Conservation (phyloP, 2,113 vertebrate genomes). For the Cheilinus undulatus region DNA sequence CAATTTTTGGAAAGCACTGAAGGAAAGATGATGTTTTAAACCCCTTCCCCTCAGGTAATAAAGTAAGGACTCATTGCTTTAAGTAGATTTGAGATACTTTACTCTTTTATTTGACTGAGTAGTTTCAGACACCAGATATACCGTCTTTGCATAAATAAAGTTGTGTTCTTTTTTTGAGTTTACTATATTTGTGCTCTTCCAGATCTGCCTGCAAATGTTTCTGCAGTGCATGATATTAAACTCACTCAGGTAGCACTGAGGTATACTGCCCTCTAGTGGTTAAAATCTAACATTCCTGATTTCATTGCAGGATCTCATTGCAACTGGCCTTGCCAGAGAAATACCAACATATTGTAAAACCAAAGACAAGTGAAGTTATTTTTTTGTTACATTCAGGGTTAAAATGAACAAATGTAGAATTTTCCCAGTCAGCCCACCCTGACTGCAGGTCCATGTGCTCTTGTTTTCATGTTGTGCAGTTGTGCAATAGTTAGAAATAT, state of each 20-base stretch:
- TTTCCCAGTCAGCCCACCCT: neutral
- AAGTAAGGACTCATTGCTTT: no score
- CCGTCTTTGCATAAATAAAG: no score
- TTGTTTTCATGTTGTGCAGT: neutral
- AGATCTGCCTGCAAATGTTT: neutral
- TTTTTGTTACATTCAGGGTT: no score
- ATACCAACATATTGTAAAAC: neutral
- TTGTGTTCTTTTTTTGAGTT: no score
- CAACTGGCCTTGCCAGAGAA: neutral
- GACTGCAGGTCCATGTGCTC: neutral
- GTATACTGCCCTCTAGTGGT: constrained; percentile 56
- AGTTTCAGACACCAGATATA: no score
- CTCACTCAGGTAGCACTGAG: constrained; percentile 1
- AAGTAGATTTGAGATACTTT: no score
- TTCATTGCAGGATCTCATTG: neutral
- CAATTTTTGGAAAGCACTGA: no score
- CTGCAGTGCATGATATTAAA: neutral
- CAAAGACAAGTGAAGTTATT: no score
- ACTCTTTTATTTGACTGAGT: no score
- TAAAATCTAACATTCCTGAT: neutral
- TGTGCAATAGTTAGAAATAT: neutral
- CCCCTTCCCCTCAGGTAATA: no score
- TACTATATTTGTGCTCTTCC: no score
- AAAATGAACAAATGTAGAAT: neutral
- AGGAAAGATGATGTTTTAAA: no score